Conservation (phyloP, 1,140 invertebrate species). For the Drosophila micromelanica region DNA sequence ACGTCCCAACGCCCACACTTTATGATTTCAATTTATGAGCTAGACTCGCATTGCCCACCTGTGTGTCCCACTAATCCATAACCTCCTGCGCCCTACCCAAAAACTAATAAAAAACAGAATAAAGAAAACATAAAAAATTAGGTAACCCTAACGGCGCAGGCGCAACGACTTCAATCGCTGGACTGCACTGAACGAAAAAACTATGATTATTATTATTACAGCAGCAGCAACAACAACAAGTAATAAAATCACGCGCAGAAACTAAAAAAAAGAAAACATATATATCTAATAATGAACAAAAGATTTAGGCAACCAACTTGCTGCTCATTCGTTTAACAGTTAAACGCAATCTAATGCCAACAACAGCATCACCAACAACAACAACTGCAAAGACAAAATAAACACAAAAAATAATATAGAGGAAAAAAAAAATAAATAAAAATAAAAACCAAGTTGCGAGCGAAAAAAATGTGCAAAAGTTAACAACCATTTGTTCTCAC, state of each 20-base stretch:
- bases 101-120: constrained; percentile 3
- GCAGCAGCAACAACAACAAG: constrained; percentile 38
- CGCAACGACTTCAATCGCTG: constrained; percentile 39
- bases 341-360: constrained; percentile 75
- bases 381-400: constrained; percentile 54
- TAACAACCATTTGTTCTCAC: constrained; percentile 82
- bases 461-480: constrained; percentile 72
- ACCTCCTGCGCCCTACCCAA: constrained; percentile 39
- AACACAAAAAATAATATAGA: constrained; percentile 23
- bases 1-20: constrained; percentile 35
- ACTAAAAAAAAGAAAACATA: neutral
- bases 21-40: constrained; percentile 43
- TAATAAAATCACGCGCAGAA: constrained; percentile 61
- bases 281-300: constrained; percentile 41
- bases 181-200: constrained; percentile 24
- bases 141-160: constrained; percentile 47
- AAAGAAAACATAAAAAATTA: constrained; percentile 21
- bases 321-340: constrained; percentile 56
- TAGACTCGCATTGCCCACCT: constrained; percentile 36
- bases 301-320: constrained; percentile 75
- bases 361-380: constrained; percentile 38
- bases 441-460: constrained; percentile 20
- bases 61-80: constrained; percentile 39
- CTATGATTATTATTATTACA: constrained; percentile 45
- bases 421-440: constrained; percentile 25